Conservation (phyloP, 2,888 invertebrate species). For the Plagiodera versicolora region DNA sequence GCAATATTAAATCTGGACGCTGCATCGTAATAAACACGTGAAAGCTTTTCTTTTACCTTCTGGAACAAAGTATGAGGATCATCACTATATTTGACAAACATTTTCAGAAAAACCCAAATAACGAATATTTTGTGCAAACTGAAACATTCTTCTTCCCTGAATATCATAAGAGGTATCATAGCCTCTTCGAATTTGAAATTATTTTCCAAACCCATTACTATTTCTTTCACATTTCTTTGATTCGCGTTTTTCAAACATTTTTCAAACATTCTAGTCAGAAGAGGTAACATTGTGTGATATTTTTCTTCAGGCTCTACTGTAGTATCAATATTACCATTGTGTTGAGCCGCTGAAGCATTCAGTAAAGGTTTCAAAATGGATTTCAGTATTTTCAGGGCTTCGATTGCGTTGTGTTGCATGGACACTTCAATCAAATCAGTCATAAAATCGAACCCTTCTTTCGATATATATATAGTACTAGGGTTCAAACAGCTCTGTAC, state of each 20-base stretch:
- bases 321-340: too few species aligned
- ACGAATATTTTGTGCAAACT: constrained; percentile 56
- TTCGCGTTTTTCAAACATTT: constrained; percentile 48
- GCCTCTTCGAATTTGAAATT: constrained; percentile 53
- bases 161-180: constrained; percentile 52
- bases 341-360: too few species aligned
- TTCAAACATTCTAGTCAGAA: constrained; percentile 61
- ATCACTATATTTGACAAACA: constrained; percentile 18
- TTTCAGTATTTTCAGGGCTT: constrained; percentile 61
- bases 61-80: background rate
- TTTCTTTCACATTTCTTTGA: constrained; percentile 46
- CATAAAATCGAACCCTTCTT: constrained; percentile 68
- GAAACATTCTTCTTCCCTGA: constrained; percentile 56
- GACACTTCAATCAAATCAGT: constrained; percentile 62
- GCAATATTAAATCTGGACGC: constrained; percentile 41
- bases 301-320: constrained; percentile 57
- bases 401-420: constrained; percentile 56
- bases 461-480: constrained; percentile 71
- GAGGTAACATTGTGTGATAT: constrained; percentile 59
- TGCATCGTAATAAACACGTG: constrained; percentile 15
- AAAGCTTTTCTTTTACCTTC: constrained; percentile 1
- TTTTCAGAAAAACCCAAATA: constrained; percentile 26
- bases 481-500: constrained; percentile 65
- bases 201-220: constrained; percentile 49
- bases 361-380: constrained; percentile 62